Percentiles rank a stretch among this genome's conserved stretches.
Evolutionary conservation across 2,113 vertebrate genomes (phyloP).

Genomic region (Bagarius yarrelli): DNA sequence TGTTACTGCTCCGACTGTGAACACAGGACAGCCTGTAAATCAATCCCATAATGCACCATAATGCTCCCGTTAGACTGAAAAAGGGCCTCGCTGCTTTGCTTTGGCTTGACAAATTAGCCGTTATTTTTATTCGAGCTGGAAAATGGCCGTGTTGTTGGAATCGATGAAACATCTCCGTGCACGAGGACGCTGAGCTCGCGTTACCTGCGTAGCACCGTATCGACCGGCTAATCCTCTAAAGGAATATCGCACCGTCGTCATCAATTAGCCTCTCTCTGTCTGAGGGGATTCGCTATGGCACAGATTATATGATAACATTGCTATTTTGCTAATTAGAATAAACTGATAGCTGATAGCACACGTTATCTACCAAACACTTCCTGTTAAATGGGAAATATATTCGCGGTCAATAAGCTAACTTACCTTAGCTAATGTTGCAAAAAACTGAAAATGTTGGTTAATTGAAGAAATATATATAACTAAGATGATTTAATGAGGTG

Average conservation of each 20-base stretch:
- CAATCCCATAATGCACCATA: conserved; percentile 38
- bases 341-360: background rate
- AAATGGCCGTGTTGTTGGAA: conserved; percentile 32
- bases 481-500: background rate
- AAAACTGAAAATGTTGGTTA: background rate
- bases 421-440: conserved; percentile 7
- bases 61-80: conserved; percentile 15
- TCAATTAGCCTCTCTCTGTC: conserved; percentile 40
- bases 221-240: conserved; percentile 42
- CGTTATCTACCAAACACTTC: too few species aligned
- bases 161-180: conserved; percentile 34
- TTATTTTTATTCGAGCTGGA: conserved; percentile 30
- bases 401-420: background rate
- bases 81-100: background rate
- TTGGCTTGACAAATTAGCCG: conserved; percentile 9
- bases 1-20: conserved; percentile 22
- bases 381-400: background rate
- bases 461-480: too few species aligned
- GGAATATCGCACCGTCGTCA: conserved; percentile 42
- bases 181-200: conserved; percentile 34
- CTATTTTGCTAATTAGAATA: background rate
- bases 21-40: conserved; percentile 25
- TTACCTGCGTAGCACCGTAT: conserved; percentile 44
- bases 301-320: background rate
- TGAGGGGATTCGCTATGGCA: background rate